These are phyloP conservation scores for Aldrovandia affinis DNA, from an alignment of 2,797 vertebrate species.

Conservation along the genomic window DNA sequence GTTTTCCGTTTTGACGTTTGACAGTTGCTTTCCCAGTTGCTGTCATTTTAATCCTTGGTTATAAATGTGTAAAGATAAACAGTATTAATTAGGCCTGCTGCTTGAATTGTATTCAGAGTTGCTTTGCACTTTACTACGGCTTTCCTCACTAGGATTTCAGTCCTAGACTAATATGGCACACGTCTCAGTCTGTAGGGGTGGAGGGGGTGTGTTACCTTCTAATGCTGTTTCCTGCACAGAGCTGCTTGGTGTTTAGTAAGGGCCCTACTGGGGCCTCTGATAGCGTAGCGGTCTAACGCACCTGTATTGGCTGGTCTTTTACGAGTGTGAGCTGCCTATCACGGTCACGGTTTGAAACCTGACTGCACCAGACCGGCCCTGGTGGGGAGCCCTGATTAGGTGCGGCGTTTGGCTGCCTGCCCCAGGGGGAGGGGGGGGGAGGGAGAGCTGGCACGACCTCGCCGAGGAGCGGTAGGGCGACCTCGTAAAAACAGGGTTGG, in stretches of 20 bases:
- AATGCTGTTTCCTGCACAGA: conserved; percentile 51
- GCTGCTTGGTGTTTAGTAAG: conserved; percentile 65
- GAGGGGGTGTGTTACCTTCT: conserved; percentile 37
- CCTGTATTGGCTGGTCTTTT: too few relatives aligned
- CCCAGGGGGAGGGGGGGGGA: too few relatives aligned
- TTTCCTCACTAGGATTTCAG: conserved; percentile 7
- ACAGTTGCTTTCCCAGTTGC: not conserved
- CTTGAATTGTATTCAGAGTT: not conserved
- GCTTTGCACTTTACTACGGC: not conserved
- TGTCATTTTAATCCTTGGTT: not conserved
- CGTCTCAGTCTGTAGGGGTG: conserved; percentile 41
- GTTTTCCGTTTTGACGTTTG: conserved; percentile 53
- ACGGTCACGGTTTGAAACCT: too few relatives aligned
- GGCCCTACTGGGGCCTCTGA: too few relatives aligned
- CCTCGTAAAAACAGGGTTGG: too few relatives aligned
- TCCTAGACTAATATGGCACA: conserved; percentile 47
- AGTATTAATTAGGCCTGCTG: not conserved
- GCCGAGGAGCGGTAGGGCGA: too few relatives aligned
- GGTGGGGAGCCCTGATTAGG: too few relatives aligned
- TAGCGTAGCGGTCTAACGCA: too few relatives aligned
- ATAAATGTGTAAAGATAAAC: not conserved
- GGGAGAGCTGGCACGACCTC: too few relatives aligned
- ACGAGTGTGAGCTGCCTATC: too few relatives aligned
- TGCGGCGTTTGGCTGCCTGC: too few relatives aligned
- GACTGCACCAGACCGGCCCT: too few relatives aligned